Conservation (phyloP, 2,888 invertebrate genomes). For the Hypomecis punctinalis region DNA sequence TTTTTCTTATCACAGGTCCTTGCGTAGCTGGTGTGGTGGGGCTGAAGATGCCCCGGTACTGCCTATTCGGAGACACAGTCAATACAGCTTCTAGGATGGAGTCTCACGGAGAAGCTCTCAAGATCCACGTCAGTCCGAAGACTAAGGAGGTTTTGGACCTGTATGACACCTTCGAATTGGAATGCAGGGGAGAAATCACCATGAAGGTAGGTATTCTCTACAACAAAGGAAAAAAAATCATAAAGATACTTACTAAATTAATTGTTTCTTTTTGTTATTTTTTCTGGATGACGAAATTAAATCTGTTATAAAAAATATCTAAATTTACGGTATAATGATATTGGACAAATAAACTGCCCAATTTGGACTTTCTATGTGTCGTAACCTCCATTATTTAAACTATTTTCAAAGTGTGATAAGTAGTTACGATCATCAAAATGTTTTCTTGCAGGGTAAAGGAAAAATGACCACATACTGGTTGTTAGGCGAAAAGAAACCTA, state of each 20-base stretch:
- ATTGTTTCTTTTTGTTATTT: too few relatives aligned
- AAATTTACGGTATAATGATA: too few relatives aligned
- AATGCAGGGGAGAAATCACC: conserved; percentile 94
- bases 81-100: conserved; percentile 97
- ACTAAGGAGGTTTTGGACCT: conserved; percentile 94
- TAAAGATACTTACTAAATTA: too few relatives aligned
- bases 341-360: too few relatives aligned
- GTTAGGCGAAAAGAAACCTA: conserved; percentile 87
- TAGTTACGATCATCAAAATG: neutral
- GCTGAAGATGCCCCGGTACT: conserved; percentile 97
- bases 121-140: conserved; percentile 95
- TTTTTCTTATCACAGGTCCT: conserved; percentile 78
- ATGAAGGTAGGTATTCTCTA: conserved; percentile 96
- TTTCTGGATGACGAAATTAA: too few relatives aligned
- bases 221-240: too few relatives aligned
- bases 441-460: conserved; percentile 90
- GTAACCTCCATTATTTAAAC: too few relatives aligned
- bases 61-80: conserved; percentile 96
- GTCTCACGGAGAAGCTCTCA: conserved; percentile 94
- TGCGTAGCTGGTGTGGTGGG: conserved; percentile 96
- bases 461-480: conserved; percentile 96
- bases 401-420: too few relatives aligned
- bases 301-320: too few relatives aligned
- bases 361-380: too few relatives aligned
- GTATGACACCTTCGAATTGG: conserved; percentile 93